phyloP scores from a whole-genome alignment of 2,888 invertebrate species.

The Isotomurus palustris region DNA sequence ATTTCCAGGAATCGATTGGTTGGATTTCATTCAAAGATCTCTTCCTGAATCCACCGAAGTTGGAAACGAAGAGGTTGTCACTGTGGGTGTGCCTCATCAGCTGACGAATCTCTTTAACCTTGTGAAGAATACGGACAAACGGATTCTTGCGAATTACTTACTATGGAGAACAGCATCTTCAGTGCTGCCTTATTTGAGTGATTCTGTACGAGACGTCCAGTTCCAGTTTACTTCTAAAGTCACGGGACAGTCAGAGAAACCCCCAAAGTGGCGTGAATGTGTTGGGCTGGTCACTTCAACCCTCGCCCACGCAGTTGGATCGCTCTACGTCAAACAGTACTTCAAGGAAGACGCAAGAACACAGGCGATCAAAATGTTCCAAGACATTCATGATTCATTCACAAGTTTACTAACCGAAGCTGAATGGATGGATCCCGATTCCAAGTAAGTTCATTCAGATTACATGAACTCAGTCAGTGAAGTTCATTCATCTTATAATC shows the following conservation, averaged over 20 bases:
- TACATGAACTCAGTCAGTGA: slow-evolving; percentile 44
- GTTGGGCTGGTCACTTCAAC: slow-evolving; percentile 18
- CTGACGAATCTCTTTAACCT: slow-evolving; percentile 47
- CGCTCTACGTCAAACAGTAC: slow-evolving; percentile 48
- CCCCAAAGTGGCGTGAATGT: slow-evolving; percentile 31
- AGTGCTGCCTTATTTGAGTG: slow-evolving; percentile 47
- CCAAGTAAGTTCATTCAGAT: slow-evolving; percentile 45
- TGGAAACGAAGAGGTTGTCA: slow-evolving; percentile 49
- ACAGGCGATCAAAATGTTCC: slow-evolving; percentile 46
- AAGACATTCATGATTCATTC: slow-evolving; percentile 50
- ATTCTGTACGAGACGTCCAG: slow-evolving; percentile 42
- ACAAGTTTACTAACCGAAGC: slow-evolving; percentile 49
- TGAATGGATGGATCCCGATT: slow-evolving; percentile 52
- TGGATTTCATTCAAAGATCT: slow-evolving; percentile 50
- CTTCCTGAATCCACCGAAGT: slow-evolving; percentile 46
- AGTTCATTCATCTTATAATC: slow-evolving; percentile 18
- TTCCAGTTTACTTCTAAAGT: slow-evolving; percentile 45
- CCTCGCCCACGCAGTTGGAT: slow-evolving; percentile 40
- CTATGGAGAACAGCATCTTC: slow-evolving; percentile 51
- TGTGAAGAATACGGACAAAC: slow-evolving; percentile 48
- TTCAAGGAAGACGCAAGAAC: slow-evolving; percentile 48
- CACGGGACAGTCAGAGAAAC: slow-evolving; percentile 42
- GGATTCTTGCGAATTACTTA: slow-evolving; percentile 52
- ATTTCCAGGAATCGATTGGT: slow-evolving; percentile 50
- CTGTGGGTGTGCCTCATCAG: slow-evolving; percentile 51